Conservation (phyloP, 2,113 vertebrate species). For the Corvus cornix region DNA sequence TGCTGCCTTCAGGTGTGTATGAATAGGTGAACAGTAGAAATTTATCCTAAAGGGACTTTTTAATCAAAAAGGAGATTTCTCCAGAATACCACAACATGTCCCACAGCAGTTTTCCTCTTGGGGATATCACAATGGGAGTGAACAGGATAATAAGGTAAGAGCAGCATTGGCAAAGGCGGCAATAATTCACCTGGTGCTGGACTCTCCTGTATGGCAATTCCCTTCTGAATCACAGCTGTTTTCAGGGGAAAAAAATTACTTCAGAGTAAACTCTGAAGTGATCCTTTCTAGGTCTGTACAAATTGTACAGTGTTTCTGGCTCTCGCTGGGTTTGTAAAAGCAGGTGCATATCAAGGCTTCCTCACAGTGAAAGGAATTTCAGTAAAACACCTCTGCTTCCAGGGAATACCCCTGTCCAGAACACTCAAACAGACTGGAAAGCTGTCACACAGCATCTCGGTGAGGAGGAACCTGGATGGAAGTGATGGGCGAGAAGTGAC, state of each 20-base stretch:
- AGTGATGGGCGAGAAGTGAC: background rate
- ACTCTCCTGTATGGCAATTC: background rate
- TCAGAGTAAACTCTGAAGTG: background rate
- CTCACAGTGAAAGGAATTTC: background rate
- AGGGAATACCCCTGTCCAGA: background rate
- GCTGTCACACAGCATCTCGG: background rate
- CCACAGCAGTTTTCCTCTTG: background rate
- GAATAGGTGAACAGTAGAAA: background rate
- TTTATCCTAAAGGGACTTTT: background rate
- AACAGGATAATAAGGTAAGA: background rate
- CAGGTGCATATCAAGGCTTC: background rate
- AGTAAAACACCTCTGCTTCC: background rate
- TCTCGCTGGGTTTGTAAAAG: background rate
- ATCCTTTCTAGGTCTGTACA: background rate
- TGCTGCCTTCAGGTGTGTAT: background rate
- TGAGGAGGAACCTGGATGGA: background rate
- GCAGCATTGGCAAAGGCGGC: background rate
- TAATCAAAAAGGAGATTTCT: background rate
- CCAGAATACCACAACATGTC: background rate
- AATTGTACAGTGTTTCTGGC: fast-evolving
- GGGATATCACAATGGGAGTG: fast-evolving
- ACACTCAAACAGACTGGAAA: background rate
- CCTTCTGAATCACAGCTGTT: background rate
- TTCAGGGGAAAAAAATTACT: background rate
- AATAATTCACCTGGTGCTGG: background rate